Evolutionary conservation across 1,140 invertebrate species (phyloP).

Genomic region (Papilio glaucus): DNA sequence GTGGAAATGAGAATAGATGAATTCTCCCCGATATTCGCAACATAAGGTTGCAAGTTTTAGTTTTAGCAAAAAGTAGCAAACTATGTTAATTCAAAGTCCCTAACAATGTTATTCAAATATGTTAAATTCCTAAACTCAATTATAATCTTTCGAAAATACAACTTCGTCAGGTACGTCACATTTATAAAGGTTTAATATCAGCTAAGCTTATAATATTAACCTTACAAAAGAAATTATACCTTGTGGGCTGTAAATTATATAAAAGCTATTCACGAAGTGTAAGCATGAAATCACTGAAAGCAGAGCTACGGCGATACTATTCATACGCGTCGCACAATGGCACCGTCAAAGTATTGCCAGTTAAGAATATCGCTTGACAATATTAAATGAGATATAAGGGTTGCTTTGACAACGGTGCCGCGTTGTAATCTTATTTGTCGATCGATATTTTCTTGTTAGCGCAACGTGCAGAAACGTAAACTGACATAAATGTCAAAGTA

Average conservation of each 20-base stretch:
- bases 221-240: slow-evolving; percentile 22
- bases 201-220: neutral
- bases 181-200: neutral
- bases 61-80: no score
- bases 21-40: no score
- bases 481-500: neutral
- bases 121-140: neutral
- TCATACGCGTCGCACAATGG: slow-evolving; percentile 1
- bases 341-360: neutral
- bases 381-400: neutral
- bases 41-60: no score
- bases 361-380: no score
- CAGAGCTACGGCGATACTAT: slow-evolving; percentile 12
- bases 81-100: no score
- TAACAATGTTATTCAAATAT: neutral
- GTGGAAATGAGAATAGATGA: no score
- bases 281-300: neutral
- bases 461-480: neutral
- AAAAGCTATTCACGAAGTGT: slow-evolving; percentile 27
- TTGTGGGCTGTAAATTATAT: slow-evolving; percentile 9
- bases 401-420: neutral
- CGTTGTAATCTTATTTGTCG: slow-evolving; percentile 13
- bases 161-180: no score
- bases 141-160: neutral
- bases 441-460: slow-evolving; percentile 14